Percentiles rank a stretch among this genome's conserved stretches.
Evolutionary conservation across 1,140 invertebrate species (phyloP).

Genomic region (Drosophila pallidifrons): DNA sequence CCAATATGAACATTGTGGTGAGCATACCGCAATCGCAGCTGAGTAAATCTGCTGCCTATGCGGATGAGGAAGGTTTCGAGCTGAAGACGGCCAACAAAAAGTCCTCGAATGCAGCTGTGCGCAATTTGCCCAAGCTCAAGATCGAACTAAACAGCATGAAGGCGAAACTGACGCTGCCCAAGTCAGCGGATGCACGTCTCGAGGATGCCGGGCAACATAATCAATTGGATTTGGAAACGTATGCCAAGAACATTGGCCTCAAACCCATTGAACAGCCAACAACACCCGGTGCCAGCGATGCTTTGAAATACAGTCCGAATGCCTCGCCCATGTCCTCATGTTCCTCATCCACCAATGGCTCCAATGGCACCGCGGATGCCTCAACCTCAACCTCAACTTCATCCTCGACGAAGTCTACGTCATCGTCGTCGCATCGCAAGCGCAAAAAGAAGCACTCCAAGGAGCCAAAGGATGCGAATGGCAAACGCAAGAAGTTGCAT

Average conservation of each 20-base stretch:
- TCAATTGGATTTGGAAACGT: constrained; percentile 76
- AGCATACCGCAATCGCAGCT: constrained; percentile 80
- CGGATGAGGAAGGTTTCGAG: constrained; percentile 70
- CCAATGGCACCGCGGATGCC: constrained; percentile 50
- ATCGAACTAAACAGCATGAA: constrained; percentile 78
- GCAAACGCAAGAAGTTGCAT: constrained; percentile 78
- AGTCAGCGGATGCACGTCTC: constrained; percentile 64
- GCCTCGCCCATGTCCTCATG: constrained; percentile 79
- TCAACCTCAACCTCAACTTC: constrained; percentile 14
- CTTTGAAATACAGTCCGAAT: constrained; percentile 70
- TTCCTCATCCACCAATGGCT: constrained; percentile 69
- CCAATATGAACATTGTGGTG: constrained; percentile 71
- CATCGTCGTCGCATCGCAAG: constrained; percentile 79
- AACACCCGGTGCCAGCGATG: constrained; percentile 10
- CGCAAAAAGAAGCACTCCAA: constrained; percentile 84
- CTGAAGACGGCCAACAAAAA: constrained; percentile 80
- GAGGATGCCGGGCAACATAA: constrained; percentile 47
- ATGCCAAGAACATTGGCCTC: constrained; percentile 82
- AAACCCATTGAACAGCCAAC: constrained; percentile 70
- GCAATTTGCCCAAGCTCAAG: constrained; percentile 76
- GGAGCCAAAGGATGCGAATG: constrained; percentile 77
- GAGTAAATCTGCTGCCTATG: constrained; percentile 49
- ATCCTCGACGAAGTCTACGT: neutral
- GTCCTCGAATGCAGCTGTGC: constrained; percentile 20
- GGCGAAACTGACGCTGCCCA: constrained; percentile 64